These are phyloP conservation scores for Cydia splendana DNA, from an alignment of 1,140 invertebrate genomes.

Conservation along the genomic window DNA sequence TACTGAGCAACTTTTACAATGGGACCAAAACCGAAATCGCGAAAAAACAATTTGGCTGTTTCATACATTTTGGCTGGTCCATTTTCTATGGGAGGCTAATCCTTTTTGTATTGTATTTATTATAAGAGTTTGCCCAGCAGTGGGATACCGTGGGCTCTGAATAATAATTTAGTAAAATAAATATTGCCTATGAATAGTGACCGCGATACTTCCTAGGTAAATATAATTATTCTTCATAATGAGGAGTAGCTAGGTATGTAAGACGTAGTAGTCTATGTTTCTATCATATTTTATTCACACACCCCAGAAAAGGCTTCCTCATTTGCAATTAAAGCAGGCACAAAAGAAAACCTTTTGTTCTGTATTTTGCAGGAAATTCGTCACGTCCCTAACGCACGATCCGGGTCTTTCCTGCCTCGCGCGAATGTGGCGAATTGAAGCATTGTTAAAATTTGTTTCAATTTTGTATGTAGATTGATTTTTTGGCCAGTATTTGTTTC, in stretches of 20 bases:
- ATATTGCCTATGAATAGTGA: too few relatives aligned
- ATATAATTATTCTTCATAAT: background rate
- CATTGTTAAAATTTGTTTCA: background rate
- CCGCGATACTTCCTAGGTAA: too few relatives aligned
- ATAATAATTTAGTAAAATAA: too few relatives aligned
- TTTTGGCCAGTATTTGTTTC: background rate
- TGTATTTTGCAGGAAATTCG: background rate
- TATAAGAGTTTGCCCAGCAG: too few relatives aligned
- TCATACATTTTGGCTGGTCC: too few relatives aligned
- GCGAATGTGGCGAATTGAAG: conserved; percentile 5
- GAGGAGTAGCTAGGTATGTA: background rate
- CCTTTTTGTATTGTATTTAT: too few relatives aligned
- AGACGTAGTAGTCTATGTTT: background rate
- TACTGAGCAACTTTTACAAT: too few relatives aligned
- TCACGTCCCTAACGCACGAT: background rate
- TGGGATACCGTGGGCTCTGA: too few relatives aligned
- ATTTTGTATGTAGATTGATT: conserved; percentile 14
- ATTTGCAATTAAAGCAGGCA: conserved; percentile 18
- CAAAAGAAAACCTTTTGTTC: conserved; percentile 24
- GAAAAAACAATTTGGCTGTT: too few relatives aligned
- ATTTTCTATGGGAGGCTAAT: too few relatives aligned
- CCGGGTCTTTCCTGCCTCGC: background rate
- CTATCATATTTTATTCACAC: background rate
- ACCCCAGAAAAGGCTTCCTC: background rate
- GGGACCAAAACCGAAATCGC: too few relatives aligned